Percentiles rank a stretch among this genome's conserved stretches.
These are phyloP conservation scores for Microctonus aethiopoides DNA, from an alignment of 2,888 invertebrate genomes.

Conservation along the genomic window DNA sequence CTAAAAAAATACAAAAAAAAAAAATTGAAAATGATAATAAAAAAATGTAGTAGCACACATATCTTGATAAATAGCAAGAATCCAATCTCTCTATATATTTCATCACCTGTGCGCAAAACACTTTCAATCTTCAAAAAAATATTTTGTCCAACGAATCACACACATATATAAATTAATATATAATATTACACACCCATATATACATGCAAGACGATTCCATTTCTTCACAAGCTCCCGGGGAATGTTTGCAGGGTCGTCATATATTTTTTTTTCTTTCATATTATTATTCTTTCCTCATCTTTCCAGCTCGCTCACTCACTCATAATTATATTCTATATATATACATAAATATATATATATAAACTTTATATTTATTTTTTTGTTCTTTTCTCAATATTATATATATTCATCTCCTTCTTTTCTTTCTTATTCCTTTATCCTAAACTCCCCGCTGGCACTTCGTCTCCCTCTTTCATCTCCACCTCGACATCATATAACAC, in stretches of 20 bases:
- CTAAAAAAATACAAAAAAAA: neutral
- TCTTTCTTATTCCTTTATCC: neutral
- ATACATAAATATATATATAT: no score
- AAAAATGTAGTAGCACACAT: neutral
- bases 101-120: slow-evolving; percentile 15
- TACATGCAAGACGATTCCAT: neutral
- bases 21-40: neutral
- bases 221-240: neutral
- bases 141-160: neutral
- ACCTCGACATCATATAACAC: neutral
- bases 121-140: slow-evolving; percentile 3
- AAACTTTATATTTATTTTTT: neutral
- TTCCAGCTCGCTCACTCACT: no score
- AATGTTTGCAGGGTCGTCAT: no score
- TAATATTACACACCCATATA: neutral
- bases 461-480: neutral
- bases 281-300: no score
- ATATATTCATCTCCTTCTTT: neutral
- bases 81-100: slow-evolving; percentile 21
- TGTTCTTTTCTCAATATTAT: neutral
- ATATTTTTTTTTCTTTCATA: no score
- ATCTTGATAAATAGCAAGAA: slow-evolving; percentile 21
- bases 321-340: no score
- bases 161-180: no score
- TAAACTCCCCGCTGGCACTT: neutral